Conservation (phyloP, 2,797 vertebrate species). For the Xiphorhynchus erythropygius region DNA sequence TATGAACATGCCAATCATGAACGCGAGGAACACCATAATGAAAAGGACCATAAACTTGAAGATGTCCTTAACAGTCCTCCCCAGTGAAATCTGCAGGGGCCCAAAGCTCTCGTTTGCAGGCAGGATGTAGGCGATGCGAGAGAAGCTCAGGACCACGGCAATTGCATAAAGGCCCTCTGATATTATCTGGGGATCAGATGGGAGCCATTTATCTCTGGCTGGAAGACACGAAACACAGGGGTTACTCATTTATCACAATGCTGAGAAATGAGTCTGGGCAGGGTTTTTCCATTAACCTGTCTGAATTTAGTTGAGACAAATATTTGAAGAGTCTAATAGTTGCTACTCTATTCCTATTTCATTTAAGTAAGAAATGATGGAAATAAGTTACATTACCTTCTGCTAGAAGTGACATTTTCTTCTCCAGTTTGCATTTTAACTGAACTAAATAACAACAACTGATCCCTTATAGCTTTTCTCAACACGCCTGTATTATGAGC, state of each 20-base stretch:
- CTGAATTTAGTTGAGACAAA: constrained; percentile 1
- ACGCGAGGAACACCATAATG: constrained; percentile 91
- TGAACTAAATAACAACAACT: not conserved
- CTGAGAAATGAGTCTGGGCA: not conserved
- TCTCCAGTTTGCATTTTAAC: not conserved
- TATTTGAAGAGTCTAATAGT: not conserved
- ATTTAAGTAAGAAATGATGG: not conserved
- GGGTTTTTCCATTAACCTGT: not conserved
- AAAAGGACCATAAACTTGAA: constrained; percentile 94
- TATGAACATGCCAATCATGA: constrained; percentile 94
- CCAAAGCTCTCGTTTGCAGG: constrained; percentile 92
- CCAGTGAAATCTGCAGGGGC: constrained; percentile 88
- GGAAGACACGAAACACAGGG: constrained; percentile 54
- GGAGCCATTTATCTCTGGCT: constrained; percentile 91
- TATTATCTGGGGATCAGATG: constrained; percentile 90
- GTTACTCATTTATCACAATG: not conserved
- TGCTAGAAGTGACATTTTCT: not conserved
- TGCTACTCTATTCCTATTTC: not conserved
- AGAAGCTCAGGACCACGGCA: constrained; percentile 89
- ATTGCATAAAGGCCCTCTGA: constrained; percentile 90
- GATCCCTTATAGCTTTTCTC: not conserved
- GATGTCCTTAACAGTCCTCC: constrained; percentile 89
- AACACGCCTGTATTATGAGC: not conserved
- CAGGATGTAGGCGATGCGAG: constrained; percentile 87
- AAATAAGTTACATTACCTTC: not conserved